These are phyloP conservation scores for Chlorops oryzae DNA, from an alignment of 1,140 invertebrate genomes.

Conservation along the genomic window DNA sequence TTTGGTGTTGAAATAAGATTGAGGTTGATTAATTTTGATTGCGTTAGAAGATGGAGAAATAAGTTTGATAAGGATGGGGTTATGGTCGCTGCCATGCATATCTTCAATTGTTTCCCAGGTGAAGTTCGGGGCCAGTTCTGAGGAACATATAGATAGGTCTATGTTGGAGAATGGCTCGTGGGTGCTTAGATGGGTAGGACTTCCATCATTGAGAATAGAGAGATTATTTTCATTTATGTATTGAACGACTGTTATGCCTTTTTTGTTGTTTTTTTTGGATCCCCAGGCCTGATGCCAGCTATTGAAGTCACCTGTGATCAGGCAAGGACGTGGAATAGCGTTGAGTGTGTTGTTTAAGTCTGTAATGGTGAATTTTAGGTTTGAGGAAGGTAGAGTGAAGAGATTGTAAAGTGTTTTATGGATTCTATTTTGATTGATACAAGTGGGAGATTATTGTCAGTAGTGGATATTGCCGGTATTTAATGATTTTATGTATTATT, in stretches of 20 bases:
- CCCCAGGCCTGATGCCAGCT: conserved; percentile 9
- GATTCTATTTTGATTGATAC: too few species aligned
- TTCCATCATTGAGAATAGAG: conserved; percentile 8
- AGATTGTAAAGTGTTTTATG: too few species aligned
- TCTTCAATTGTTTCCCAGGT: conserved; percentile 2
- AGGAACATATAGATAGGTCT: neutral
- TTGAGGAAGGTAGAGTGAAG: too few species aligned
- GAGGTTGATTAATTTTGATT: neutral
- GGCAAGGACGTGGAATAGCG: neutral
- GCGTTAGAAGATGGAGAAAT: neutral
- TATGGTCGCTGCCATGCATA: conserved; percentile 1
- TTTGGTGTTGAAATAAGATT: neutral
- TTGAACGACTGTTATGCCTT: conserved; percentile 5
- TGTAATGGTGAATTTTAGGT: too few species aligned
- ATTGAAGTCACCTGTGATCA: conserved; percentile 9
- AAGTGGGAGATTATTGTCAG: too few species aligned
- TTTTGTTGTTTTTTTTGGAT: conserved; percentile 5
- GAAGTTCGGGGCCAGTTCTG: neutral
- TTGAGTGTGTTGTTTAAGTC: neutral
- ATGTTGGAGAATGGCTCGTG: conserved; percentile 7
- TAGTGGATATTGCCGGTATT: too few species aligned
- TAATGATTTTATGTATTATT: too few species aligned
- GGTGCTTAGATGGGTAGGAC: conserved; percentile 9
- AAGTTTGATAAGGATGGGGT: conserved; percentile 1
- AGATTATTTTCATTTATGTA: conserved; percentile 3